phyloP scores from a whole-genome alignment of 2,888 invertebrate species.

The Drosophila affinis region DNA sequence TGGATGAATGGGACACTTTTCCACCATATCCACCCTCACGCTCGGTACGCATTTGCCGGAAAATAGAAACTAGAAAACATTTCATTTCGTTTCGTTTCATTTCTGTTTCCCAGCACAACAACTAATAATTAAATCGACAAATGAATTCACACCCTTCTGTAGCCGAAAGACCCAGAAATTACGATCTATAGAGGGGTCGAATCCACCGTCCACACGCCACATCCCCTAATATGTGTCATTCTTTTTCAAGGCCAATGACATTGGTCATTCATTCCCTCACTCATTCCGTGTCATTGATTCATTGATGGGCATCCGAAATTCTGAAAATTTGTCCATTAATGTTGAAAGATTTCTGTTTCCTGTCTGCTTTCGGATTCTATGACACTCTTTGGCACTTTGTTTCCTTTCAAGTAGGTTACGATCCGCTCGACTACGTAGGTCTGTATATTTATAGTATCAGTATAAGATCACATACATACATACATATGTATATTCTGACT shows the following conservation, averaged over 20 bases:
- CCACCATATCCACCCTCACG: background rate
- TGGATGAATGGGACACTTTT: background rate
- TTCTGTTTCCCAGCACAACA: slow-evolving; percentile 18
- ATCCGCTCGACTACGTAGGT: too few relatives aligned
- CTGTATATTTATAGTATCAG: too few relatives aligned
- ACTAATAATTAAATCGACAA: slow-evolving; percentile 75
- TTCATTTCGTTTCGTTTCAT: background rate
- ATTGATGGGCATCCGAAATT: background rate
- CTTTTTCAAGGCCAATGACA: slow-evolving; percentile 39
- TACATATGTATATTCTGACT: too few relatives aligned
- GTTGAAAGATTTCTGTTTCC: background rate
- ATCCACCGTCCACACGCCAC: background rate
- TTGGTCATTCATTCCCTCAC: slow-evolving; percentile 13
- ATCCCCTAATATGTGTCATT: background rate
- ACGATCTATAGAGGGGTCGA: slow-evolving; percentile 24
- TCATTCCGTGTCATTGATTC: slow-evolving; percentile 21
- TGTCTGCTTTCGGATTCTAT: too few relatives aligned
- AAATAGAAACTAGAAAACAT: background rate
- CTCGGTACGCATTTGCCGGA: background rate
- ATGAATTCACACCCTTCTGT: slow-evolving; percentile 72
- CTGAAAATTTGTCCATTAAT: background rate
- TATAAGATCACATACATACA: too few relatives aligned
- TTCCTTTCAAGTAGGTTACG: too few relatives aligned
- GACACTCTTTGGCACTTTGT: too few relatives aligned
- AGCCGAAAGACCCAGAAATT: slow-evolving; percentile 15